Evolutionary conservation across 2,113 vertebrate genomes (phyloP).

Genomic region (Rana temporaria): DNA sequence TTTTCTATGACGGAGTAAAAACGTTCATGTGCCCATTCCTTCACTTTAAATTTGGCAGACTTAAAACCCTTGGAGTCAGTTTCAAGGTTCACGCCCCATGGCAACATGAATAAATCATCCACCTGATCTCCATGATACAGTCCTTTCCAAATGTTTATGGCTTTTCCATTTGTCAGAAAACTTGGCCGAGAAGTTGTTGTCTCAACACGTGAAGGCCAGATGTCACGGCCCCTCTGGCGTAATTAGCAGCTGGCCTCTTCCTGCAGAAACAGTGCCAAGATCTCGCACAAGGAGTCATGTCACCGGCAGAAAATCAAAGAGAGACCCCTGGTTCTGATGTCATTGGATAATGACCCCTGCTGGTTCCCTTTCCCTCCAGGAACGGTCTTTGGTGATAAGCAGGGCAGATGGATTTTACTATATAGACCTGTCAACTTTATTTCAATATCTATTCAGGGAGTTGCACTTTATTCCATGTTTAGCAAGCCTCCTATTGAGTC

Average conservation of each 20-base stretch:
- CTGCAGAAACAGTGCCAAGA: slow-evolving; percentile 7
- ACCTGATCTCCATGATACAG: background rate
- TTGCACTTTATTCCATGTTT: too few species aligned
- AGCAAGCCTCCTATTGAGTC: too few species aligned
- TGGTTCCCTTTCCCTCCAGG: background rate
- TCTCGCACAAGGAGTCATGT: background rate
- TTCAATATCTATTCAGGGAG: background rate
- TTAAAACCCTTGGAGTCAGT: background rate
- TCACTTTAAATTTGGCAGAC: background rate
- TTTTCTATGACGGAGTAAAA: too few species aligned
- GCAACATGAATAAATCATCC: background rate
- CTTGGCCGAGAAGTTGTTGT: slow-evolving; percentile 22
- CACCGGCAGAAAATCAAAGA: slow-evolving; percentile 44
- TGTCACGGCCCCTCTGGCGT: slow-evolving; percentile 7
- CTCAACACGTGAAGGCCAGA: slow-evolving; percentile 30
- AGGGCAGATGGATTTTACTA: slow-evolving; percentile 22
- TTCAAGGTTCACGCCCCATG: background rate
- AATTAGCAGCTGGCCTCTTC: slow-evolving; percentile 19
- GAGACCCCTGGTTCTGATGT: slow-evolving; percentile 4
- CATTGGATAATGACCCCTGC: background rate
- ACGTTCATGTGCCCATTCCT: too few species aligned
- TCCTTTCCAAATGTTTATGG: slow-evolving; percentile 22
- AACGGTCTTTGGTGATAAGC: background rate
- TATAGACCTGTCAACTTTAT: background rate
- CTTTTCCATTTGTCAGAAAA: slow-evolving; percentile 40